These are phyloP conservation scores for Macrostomum lignano DNA, from an alignment of 1,140 invertebrate genomes.

Conservation along the genomic window DNA sequence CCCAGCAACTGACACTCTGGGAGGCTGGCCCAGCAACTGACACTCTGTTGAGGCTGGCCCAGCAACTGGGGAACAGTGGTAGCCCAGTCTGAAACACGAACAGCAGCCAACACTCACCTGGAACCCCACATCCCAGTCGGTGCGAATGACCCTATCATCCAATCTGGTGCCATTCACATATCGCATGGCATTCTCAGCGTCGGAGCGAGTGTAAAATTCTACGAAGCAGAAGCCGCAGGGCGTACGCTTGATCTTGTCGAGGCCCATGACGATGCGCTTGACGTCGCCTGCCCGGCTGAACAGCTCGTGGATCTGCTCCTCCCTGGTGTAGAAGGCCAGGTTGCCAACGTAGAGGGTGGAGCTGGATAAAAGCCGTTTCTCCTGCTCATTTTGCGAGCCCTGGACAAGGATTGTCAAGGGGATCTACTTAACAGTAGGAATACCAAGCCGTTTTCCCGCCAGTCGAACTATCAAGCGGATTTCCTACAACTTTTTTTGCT, in stretches of 20 bases:
- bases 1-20: too few relatives aligned
- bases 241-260: conserved; percentile 89
- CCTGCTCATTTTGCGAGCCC: conserved; percentile 70
- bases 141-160: conserved; percentile 81
- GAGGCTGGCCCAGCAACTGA: too few relatives aligned
- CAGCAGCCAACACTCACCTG: too few relatives aligned
- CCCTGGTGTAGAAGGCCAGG: conserved; percentile 87
- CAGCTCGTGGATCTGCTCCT: conserved; percentile 92
- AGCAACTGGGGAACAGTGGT: too few relatives aligned
- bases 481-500: too few relatives aligned
- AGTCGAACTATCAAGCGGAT: too few relatives aligned
- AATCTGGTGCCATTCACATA: conserved; percentile 83
- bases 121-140: conserved; percentile 97
- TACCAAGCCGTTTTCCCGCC: too few relatives aligned
- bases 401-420: too few relatives aligned
- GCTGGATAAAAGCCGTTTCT: conserved; percentile 41
- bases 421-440: too few relatives aligned
- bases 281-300: conserved; percentile 86
- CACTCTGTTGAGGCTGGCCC: too few relatives aligned
- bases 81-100: too few relatives aligned
- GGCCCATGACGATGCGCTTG: conserved; percentile 76
- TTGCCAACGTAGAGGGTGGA: conserved; percentile 84
- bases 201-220: conserved; percentile 46
- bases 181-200: conserved; percentile 73
- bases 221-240: conserved; percentile 98